phyloP scores from a whole-genome alignment of 2,888 invertebrate genomes.

The Tenthredo mesomela region DNA sequence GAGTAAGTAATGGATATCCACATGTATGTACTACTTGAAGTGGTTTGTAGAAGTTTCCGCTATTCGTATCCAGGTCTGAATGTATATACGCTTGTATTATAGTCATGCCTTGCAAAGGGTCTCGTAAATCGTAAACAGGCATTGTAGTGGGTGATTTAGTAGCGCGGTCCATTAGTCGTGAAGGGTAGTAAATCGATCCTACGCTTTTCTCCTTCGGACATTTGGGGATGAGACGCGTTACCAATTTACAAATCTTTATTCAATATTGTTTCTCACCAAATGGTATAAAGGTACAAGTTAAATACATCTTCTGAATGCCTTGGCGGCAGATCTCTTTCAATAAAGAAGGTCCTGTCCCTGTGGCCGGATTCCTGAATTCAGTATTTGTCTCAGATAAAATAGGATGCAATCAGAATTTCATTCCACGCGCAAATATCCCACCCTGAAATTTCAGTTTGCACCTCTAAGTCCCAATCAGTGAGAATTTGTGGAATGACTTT shows the following conservation, averaged over 20 bases:
- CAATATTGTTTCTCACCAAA: background rate
- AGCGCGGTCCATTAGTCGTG: constrained; percentile 15
- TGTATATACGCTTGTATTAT: background rate
- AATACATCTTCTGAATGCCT: background rate
- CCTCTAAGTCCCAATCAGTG: too few species aligned
- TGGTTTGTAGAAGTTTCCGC: background rate
- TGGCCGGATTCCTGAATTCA: background rate
- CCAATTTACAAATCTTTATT: background rate
- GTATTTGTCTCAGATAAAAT: background rate
- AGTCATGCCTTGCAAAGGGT: constrained; percentile 13
- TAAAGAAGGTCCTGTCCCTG: background rate
- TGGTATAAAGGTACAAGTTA: background rate
- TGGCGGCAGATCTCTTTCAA: background rate
- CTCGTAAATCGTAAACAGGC: constrained; percentile 30
- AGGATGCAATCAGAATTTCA: too few species aligned
- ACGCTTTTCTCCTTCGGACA: constrained; percentile 9
- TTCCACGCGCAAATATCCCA: too few species aligned
- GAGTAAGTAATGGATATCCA: background rate
- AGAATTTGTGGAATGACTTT: too few species aligned
- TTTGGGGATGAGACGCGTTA: background rate
- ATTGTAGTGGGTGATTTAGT: constrained; percentile 24
- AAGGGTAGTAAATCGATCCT: constrained; percentile 28
- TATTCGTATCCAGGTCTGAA: constrained; percentile 8
- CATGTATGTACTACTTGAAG: background rate
- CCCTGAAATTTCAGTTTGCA: too few species aligned